A percentile compares a stretch with the other conserved stretches of the same genome.
Evolutionary conservation across 1,140 invertebrate species (phyloP).

Genomic region (Stegodyphus dumicola): DNA sequence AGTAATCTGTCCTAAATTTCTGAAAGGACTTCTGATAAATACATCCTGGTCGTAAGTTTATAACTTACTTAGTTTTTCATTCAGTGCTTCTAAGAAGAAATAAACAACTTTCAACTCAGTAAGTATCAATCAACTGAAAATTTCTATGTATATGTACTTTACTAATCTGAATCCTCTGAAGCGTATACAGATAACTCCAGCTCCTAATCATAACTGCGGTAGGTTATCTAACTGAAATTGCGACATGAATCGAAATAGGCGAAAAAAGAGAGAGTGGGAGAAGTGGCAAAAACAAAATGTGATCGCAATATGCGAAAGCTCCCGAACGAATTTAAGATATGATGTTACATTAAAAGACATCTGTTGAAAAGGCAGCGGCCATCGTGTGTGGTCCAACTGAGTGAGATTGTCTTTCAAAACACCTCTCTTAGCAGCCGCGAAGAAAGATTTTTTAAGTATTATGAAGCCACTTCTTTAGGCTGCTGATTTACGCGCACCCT

Average conservation of each 20-base stretch:
- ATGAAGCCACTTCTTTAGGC: not conserved
- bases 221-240: constrained; percentile 26
- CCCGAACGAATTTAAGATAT: constrained; percentile 28
- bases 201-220: constrained; percentile 36
- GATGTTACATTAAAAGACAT: constrained; percentile 50
- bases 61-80: too few relatives aligned
- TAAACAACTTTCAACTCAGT: too few relatives aligned
- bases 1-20: too few relatives aligned
- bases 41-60: too few relatives aligned
- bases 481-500: not conserved
- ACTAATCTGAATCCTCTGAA: too few relatives aligned
- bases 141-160: too few relatives aligned
- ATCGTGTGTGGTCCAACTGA: constrained; percentile 12
- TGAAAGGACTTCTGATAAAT: too few relatives aligned
- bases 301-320: not conserved
- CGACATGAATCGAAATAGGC: constrained; percentile 17
- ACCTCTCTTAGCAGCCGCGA: constrained; percentile 11
- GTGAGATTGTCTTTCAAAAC: constrained; percentile 38
- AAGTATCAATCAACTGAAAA: too few relatives aligned
- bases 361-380: constrained; percentile 33
- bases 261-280: not conserved
- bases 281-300: not conserved
- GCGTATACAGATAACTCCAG: not conserved
- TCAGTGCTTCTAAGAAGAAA: too few relatives aligned
- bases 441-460: constrained; percentile 45